Evolutionary conservation across 2,888 invertebrate genomes (phyloP).

Genomic region (Hydroisotoma schaefferi): DNA sequence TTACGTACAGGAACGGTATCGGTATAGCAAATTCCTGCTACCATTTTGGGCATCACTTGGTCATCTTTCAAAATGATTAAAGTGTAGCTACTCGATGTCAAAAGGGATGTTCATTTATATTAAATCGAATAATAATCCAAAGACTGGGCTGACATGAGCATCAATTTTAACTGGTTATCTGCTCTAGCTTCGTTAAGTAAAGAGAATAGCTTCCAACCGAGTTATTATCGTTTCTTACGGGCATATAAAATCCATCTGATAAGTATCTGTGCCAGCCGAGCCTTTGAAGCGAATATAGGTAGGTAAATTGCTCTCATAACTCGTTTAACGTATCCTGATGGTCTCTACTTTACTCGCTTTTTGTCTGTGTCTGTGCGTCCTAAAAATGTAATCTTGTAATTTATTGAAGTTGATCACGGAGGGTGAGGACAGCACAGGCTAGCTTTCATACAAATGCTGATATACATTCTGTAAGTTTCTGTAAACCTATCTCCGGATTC

Average conservation of each 20-base stretch:
- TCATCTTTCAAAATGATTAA: slow-evolving; percentile 3
- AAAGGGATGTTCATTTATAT: not conserved
- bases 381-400: slow-evolving; percentile 1
- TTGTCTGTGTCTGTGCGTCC: slow-evolving; percentile 2
- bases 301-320: not conserved
- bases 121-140: slow-evolving; percentile 1
- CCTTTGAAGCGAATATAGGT: too few relatives aligned
- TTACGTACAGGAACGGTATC: too few relatives aligned
- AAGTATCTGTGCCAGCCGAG: not conserved
- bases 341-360: too few relatives aligned
- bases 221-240: not conserved
- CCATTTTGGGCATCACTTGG: not conserved
- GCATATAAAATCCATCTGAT: not conserved
- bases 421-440: not conserved
- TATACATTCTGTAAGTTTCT: not conserved
- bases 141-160: not conserved
- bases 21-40: not conserved
- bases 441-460: not conserved
- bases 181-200: not conserved
- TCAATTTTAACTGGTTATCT: slow-evolving; percentile 4
- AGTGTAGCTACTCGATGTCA: not conserved
- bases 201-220: not conserved
- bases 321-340: not conserved
- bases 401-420: slow-evolving; percentile 7
- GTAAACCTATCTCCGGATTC: too few relatives aligned